Evolutionary conservation across 2,797 vertebrate genomes (phyloP).

Genomic region (Harpagifer antarcticus): DNA sequence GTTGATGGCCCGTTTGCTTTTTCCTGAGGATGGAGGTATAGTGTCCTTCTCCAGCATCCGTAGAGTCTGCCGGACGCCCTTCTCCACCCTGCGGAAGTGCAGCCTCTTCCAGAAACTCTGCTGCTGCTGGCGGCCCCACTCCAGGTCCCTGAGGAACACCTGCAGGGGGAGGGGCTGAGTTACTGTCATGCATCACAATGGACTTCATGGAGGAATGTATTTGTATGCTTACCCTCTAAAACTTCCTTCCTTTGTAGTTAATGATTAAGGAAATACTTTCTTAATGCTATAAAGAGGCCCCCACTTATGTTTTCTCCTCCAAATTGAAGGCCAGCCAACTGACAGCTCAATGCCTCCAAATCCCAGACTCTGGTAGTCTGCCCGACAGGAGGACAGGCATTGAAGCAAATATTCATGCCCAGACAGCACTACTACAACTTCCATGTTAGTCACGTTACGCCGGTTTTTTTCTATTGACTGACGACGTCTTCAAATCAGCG

Average conservation of each 20-base stretch:
- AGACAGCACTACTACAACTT: too few species aligned
- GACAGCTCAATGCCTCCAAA: too few species aligned
- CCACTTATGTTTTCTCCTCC: too few species aligned
- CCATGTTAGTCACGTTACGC: too few species aligned
- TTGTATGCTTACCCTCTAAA: too few species aligned
- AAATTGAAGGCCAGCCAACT: too few species aligned
- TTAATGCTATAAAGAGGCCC: not conserved
- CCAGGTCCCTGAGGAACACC: constrained; percentile 91
- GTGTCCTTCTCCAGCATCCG: constrained; percentile 81
- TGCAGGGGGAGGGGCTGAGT: constrained; percentile 27
- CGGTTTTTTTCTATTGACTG: too few species aligned
- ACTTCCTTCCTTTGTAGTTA: not conserved
- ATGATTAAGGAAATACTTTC: not conserved
- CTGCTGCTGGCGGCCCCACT: constrained; percentile 90
- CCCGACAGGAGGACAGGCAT: too few species aligned
- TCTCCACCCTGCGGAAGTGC: constrained; percentile 91
- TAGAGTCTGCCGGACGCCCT: constrained; percentile 86
- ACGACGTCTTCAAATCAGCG: too few species aligned
- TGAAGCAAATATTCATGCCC: too few species aligned
- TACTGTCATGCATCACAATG: not conserved
- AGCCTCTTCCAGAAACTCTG: constrained; percentile 90
- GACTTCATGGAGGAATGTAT: not conserved
- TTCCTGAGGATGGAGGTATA: constrained; percentile 25
- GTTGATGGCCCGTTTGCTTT: constrained; percentile 16
- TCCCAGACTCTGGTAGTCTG: too few species aligned